These are phyloP conservation scores for Sarcophaga subvicina DNA, from an alignment of 2,888 invertebrate species.

Conservation along the genomic window DNA sequence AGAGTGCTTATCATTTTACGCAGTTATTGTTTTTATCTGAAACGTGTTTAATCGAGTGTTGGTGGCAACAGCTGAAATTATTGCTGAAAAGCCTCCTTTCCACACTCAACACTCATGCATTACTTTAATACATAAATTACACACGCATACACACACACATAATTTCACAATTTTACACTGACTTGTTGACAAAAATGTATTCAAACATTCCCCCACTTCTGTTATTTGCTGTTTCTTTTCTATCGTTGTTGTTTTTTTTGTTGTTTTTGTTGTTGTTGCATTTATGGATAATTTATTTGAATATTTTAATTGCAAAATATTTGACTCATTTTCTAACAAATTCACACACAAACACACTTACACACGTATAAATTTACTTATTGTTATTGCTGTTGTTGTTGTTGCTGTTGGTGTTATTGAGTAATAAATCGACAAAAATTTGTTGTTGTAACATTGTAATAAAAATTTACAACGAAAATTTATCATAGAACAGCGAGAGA, in stretches of 20 bases:
- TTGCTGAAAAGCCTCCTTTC: background rate
- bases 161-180: background rate
- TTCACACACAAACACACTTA: too few relatives aligned
- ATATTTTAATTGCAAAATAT: too few relatives aligned
- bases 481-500: background rate
- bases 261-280: background rate
- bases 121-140: constrained; percentile 31
- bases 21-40: background rate
- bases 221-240: too few relatives aligned
- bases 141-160: constrained; percentile 5
- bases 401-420: background rate
- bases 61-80: constrained; percentile 36
- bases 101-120: background rate
- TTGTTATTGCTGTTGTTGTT: background rate
- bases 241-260: background rate
- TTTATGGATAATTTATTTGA: too few relatives aligned
- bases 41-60: constrained; percentile 31
- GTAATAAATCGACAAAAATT: too few relatives aligned
- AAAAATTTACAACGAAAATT: background rate
- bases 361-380: too few relatives aligned
- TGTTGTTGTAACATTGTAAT: background rate
- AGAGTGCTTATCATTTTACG: background rate
- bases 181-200: background rate
- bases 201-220: background rate
- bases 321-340: too few relatives aligned